A percentile compares a stretch with the other conserved stretches of the same genome.
These are phyloP conservation scores for Rostratula benghalensis DNA, from an alignment of 2,113 vertebrate species.

Conservation along the genomic window DNA sequence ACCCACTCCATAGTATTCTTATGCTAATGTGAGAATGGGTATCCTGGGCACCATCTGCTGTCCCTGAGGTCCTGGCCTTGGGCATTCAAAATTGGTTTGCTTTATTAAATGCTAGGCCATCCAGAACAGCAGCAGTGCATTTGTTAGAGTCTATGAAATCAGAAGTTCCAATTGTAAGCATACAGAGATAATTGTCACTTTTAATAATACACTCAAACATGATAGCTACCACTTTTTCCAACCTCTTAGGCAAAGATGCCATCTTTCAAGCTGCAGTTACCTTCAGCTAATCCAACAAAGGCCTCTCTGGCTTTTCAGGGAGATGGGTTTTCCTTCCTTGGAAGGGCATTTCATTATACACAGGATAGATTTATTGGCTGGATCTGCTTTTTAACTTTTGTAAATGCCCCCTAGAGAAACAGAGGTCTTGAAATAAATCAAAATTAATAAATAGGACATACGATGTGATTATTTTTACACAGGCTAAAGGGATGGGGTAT, in stretches of 20 bases:
- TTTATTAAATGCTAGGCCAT: constrained; percentile 68
- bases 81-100: constrained; percentile 54
- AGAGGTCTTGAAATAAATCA: background rate
- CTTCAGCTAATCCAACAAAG: constrained; percentile 10
- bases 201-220: constrained; percentile 39
- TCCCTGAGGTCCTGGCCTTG: constrained; percentile 57
- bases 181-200: constrained; percentile 56
- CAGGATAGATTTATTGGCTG: background rate
- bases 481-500: background rate
- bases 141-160: constrained; percentile 34
- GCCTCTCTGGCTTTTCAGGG: background rate
- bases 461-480: background rate
- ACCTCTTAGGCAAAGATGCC: constrained; percentile 1
- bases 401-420: constrained; percentile 1
- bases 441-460: constrained; percentile 27
- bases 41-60: constrained; percentile 74
- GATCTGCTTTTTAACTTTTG: background rate
- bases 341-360: constrained; percentile 13
- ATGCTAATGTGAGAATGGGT: constrained; percentile 68
- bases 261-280: constrained; percentile 17
- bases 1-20: constrained; percentile 39
- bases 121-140: constrained; percentile 55
- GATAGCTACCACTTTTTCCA: constrained; percentile 25
- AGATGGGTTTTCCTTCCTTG: background rate
- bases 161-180: constrained; percentile 28